phyloP scores from a whole-genome alignment of 92 coral and sea anemone species.

The Bergia puertoricense region DNA sequence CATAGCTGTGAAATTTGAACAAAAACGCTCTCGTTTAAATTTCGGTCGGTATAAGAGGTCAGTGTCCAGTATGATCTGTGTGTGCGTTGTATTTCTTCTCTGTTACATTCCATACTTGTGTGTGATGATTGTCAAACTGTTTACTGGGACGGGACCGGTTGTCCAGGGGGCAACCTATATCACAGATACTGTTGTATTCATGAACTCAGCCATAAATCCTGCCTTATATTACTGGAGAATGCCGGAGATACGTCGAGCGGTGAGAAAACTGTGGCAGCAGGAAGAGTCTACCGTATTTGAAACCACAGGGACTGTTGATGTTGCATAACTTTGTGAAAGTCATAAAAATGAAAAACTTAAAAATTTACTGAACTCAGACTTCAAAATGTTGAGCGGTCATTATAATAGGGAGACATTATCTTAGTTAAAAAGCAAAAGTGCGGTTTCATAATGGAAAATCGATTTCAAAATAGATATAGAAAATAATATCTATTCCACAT shows the following conservation, averaged over 20 bases:
- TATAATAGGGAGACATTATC: not conserved
- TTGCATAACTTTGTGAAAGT: not conserved
- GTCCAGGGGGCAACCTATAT: slow-evolving; percentile 39
- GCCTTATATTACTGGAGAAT: slow-evolving; percentile 6
- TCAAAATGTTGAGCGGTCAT: not conserved
- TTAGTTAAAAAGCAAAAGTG: not conserved
- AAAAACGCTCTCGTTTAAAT: not conserved
- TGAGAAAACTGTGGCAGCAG: not conserved
- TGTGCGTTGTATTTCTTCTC: slow-evolving; percentile 24
- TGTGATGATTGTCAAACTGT: slow-evolving; percentile 24
- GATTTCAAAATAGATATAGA: too few relatives aligned
- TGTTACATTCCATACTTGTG: slow-evolving; percentile 35
- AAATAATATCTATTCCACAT: too few relatives aligned
- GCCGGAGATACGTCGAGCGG: slow-evolving; percentile 11
- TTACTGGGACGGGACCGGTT: slow-evolving; percentile 22
- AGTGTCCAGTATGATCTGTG: slow-evolving; percentile 14
- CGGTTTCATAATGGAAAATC: too few relatives aligned
- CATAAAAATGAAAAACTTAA: not conserved
- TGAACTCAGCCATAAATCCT: slow-evolving; percentile 14
- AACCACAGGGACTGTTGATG: not conserved
- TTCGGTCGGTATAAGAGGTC: slow-evolving; percentile 32
- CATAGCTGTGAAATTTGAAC: not conserved
- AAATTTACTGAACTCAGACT: too few relatives aligned
- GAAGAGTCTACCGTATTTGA: not conserved
- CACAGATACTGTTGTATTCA: slow-evolving; percentile 10